phyloP scores from a whole-genome alignment of 2,888 invertebrate genomes.

The Drosophila paracracens region DNA sequence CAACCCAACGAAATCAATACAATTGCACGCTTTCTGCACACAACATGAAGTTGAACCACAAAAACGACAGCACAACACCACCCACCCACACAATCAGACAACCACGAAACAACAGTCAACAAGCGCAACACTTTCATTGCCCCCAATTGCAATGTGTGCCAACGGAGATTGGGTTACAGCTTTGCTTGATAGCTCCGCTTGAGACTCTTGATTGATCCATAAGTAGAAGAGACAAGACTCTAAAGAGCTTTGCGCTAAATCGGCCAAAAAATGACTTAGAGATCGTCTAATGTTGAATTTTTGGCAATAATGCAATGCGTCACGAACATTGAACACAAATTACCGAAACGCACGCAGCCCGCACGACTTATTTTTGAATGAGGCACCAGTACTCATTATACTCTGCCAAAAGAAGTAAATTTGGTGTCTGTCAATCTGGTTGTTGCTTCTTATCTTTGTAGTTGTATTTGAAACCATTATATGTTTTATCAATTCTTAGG shows the following conservation, averaged over 20 bases:
- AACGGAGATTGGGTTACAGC: slow-evolving; percentile 38
- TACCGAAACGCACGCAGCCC: slow-evolving; percentile 4
- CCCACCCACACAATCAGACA: slow-evolving; percentile 40
- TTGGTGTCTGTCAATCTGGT: not conserved
- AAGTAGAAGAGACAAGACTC: slow-evolving; percentile 13
- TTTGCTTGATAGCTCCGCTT: slow-evolving; percentile 17
- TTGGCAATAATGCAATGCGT: slow-evolving; percentile 3
- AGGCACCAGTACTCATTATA: not conserved
- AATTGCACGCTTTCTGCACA: slow-evolving; percentile 63
- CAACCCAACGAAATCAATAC: slow-evolving; percentile 12
- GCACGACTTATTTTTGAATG: not conserved
- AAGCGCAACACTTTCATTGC: slow-evolving; percentile 57
- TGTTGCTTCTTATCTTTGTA: not conserved
- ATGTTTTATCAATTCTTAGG: not conserved
- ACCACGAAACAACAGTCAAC: slow-evolving; percentile 7
- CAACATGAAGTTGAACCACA: slow-evolving; percentile 20
- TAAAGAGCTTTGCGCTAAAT: not conserved
- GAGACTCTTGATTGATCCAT: slow-evolving; percentile 40
- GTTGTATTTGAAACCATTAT: not conserved
- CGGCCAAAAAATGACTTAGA: slow-evolving; percentile 8
- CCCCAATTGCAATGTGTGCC: slow-evolving; percentile 45
- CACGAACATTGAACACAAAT: slow-evolving; percentile 12
- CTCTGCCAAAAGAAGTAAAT: not conserved
- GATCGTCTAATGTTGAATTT: not conserved
- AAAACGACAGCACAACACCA: slow-evolving; percentile 15